Evolutionary conservation across 1,140 invertebrate genomes (phyloP).

Genomic region (Araneus ventricosus): DNA sequence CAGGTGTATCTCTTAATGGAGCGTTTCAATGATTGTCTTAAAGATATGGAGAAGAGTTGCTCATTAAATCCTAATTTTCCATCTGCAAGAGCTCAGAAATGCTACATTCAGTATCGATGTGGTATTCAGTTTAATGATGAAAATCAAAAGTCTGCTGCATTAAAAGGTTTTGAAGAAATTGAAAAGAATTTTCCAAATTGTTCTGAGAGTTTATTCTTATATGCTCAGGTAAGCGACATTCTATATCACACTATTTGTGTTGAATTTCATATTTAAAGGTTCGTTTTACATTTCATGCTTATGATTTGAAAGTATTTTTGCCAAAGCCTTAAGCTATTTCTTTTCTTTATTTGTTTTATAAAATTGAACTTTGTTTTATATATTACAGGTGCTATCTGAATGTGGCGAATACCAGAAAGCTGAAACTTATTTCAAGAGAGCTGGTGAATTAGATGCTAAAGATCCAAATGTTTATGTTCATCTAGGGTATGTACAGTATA

Average conservation of each 20-base stretch:
- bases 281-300: slow-evolving; percentile 83
- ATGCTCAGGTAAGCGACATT: slow-evolving; percentile 81
- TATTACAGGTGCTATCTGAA: slow-evolving; percentile 86
- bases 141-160: slow-evolving; percentile 56
- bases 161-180: slow-evolving; percentile 86
- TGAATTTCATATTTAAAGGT: slow-evolving; percentile 80
- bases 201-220: slow-evolving; percentile 88
- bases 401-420: slow-evolving; percentile 90
- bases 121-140: slow-evolving; percentile 74
- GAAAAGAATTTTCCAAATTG: slow-evolving; percentile 90
- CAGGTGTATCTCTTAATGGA: slow-evolving; percentile 91
- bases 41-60: slow-evolving; percentile 91
- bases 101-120: slow-evolving; percentile 90
- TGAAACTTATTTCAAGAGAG: slow-evolving; percentile 89
- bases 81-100: slow-evolving; percentile 92
- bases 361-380: too few species aligned
- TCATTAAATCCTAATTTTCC: slow-evolving; percentile 89
- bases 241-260: too few species aligned
- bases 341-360: too few species aligned
- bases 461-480: slow-evolving; percentile 94
- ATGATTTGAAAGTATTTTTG: slow-evolving; percentile 38
- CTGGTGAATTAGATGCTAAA: slow-evolving; percentile 89
- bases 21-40: slow-evolving; percentile 87
- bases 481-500: slow-evolving; percentile 83
- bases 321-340: too few species aligned